Percentiles rank a stretch among this genome's conserved stretches.
These are phyloP conservation scores for Oophaga sylvatica DNA, from an alignment of 2,797 vertebrate genomes.

Conservation along the genomic window DNA sequence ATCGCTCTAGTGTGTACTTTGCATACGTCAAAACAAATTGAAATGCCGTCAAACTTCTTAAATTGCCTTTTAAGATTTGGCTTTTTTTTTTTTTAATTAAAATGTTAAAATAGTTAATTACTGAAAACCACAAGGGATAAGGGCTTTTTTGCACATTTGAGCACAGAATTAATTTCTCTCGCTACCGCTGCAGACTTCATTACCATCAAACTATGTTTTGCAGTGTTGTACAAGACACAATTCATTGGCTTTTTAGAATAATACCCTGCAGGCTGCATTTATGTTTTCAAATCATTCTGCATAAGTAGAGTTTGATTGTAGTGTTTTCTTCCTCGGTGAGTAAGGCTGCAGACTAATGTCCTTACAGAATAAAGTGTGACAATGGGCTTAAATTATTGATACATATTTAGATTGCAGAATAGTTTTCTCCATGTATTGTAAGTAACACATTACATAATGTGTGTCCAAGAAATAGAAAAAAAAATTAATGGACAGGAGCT, in stretches of 20 bases:
- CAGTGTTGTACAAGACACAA: constrained; percentile 71
- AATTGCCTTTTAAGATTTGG: constrained; percentile 64
- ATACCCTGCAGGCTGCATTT: constrained; percentile 52
- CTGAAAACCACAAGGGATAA: constrained; percentile 68
- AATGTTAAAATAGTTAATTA: constrained; percentile 78
- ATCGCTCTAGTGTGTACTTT: background rate
- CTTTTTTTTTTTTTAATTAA: constrained; percentile 78
- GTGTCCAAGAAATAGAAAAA: background rate
- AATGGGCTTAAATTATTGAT: constrained; percentile 2
- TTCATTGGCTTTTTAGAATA: constrained; percentile 49
- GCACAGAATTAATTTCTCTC: constrained; percentile 72
- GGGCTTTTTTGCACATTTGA: constrained; percentile 70
- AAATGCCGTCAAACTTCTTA: constrained; percentile 20
- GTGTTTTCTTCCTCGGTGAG: constrained; percentile 19
- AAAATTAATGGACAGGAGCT: background rate
- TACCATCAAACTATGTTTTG: constrained; percentile 67
- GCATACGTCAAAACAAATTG: background rate
- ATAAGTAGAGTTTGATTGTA: constrained; percentile 35
- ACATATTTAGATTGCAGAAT: background rate
- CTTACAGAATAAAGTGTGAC: constrained; percentile 4
- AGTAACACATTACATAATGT: constrained; percentile 1
- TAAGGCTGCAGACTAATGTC: constrained; percentile 9
- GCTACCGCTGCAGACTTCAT: constrained; percentile 65
- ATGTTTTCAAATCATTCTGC: constrained; percentile 22
- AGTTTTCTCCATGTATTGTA: background rate